Evolutionary conservation across 2,888 invertebrate species (phyloP).

Genomic region (Calameuta idolon): DNA sequence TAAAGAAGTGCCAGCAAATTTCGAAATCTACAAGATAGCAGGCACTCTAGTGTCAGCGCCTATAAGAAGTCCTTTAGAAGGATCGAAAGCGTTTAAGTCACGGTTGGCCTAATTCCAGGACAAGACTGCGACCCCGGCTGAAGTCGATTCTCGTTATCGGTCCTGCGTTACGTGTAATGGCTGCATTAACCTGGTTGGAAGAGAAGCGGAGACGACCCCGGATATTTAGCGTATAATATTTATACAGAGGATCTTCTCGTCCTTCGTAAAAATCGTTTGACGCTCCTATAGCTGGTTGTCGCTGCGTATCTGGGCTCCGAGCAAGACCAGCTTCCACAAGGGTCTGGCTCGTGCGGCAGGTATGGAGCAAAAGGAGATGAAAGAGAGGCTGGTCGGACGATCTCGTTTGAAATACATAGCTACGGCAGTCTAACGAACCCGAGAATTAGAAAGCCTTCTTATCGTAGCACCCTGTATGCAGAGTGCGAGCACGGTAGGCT

Average conservation of each 20-base stretch:
- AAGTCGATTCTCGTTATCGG: background rate
- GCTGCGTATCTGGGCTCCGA: background rate
- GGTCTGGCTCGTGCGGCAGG: background rate
- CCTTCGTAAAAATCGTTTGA: background rate
- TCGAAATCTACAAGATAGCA: background rate
- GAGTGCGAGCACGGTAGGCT: constrained; percentile 3
- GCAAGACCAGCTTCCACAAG: background rate
- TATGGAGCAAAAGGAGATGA: background rate
- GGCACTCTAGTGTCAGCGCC: background rate
- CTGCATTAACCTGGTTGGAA: background rate
- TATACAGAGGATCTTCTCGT: background rate
- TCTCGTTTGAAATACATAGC: background rate
- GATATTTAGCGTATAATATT: background rate
- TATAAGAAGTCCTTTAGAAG: background rate
- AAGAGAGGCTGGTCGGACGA: background rate
- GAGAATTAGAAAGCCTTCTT: background rate
- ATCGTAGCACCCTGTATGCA: constrained; percentile 4
- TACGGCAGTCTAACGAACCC: background rate
- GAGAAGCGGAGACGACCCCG: background rate
- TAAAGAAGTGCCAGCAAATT: background rate
- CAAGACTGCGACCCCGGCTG: background rate
- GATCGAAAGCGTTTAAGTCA: constrained; percentile 3
- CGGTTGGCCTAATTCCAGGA: background rate
- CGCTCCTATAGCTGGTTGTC: too few relatives aligned
- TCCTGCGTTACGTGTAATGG: background rate